Percentiles rank a stretch among this genome's conserved stretches.
These are phyloP conservation scores for Tupaia tana DNA, from an alignment of 2,113 vertebrate genomes.

Conservation along the genomic window DNA sequence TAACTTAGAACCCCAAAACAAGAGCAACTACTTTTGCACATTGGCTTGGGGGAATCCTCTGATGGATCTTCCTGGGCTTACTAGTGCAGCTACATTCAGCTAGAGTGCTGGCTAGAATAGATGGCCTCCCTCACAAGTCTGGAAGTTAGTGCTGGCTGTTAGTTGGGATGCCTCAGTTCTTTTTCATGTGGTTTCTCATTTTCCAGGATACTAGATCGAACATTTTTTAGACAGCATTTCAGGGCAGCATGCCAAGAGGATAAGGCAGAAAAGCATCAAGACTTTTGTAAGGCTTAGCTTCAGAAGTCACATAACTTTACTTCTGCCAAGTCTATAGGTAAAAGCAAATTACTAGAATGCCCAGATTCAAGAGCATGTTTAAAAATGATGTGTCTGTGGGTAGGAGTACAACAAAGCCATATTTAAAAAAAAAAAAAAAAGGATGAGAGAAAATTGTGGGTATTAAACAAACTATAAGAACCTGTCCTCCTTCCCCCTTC, in stretches of 20 bases:
- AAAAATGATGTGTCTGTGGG: neutral
- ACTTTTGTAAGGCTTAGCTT: neutral
- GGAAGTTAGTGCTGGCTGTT: neutral
- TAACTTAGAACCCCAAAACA: neutral
- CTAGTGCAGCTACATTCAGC: neutral
- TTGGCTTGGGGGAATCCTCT: neutral
- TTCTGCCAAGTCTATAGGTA: neutral
- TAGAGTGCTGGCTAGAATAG: neutral
- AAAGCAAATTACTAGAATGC: neutral
- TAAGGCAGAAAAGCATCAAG: neutral
- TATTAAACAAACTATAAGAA: neutral
- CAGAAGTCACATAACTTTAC: neutral
- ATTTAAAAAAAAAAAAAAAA: neutral
- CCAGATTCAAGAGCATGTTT: neutral
- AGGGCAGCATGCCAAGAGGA: neutral
- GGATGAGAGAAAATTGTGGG: neutral
- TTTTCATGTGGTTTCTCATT: neutral
- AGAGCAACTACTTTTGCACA: neutral
- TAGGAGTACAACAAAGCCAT: neutral
- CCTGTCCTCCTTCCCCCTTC: neutral
- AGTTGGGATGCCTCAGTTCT: neutral
- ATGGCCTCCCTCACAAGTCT: neutral
- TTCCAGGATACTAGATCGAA: neutral
- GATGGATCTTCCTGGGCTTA: neutral
- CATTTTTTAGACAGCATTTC: neutral